A percentile compares a stretch with the other conserved stretches of the same genome.
Conservation (phyloP, 2,797 vertebrate genomes). For the Cyclura pinguis region DNA sequence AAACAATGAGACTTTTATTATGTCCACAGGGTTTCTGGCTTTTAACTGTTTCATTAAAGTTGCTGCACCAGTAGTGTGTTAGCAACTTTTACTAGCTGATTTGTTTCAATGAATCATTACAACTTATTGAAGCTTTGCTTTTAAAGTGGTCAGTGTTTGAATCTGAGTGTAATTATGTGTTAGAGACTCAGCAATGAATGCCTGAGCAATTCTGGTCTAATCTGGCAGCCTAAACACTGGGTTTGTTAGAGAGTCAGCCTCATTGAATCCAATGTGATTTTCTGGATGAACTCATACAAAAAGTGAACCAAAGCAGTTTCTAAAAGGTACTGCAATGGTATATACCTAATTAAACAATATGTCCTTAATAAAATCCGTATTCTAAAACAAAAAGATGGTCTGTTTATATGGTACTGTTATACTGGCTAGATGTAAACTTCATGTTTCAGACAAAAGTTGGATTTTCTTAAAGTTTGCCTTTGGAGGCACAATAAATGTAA, state of each 20-base stretch:
- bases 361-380: not conserved
- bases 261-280: not conserved
- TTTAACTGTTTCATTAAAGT: slow-evolving; percentile 12
- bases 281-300: not conserved
- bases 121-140: not conserved
- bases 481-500: not conserved
- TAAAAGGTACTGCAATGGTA: not conserved
- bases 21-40: slow-evolving; percentile 33
- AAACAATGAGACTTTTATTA: slow-evolving; percentile 36
- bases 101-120: not conserved
- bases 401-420: not conserved
- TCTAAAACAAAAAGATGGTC: slow-evolving; percentile 23
- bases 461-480: not conserved
- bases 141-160: not conserved
- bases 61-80: not conserved
- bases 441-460: not conserved
- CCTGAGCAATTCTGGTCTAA: rapidly evolving
- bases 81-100: not conserved
- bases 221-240: not conserved
- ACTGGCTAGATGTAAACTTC: not conserved
- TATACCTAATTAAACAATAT: not conserved
- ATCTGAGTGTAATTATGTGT: slow-evolving; percentile 18
- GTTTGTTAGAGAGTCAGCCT: not conserved
- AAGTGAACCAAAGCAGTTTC: not conserved
- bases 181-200: slow-evolving; percentile 7